Conservation (phyloP, 2,797 vertebrate genomes). For the Capromys pilorides region DNA sequence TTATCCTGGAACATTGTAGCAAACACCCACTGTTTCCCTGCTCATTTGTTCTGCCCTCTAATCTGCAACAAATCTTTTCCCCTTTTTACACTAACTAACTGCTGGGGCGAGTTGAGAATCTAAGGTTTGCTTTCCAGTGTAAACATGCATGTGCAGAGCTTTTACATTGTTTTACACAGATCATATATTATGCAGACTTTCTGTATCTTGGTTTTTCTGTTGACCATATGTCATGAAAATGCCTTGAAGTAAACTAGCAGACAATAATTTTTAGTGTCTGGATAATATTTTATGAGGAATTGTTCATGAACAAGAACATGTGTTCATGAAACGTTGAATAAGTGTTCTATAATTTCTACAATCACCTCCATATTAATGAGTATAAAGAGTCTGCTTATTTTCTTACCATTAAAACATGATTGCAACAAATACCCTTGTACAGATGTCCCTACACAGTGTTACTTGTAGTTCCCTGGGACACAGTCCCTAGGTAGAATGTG, state of each 20-base stretch:
- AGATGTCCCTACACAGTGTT: neutral
- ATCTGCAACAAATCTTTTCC: neutral
- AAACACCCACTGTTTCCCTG: neutral
- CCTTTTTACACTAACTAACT: neutral
- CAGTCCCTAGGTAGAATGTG: neutral
- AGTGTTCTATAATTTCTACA: neutral
- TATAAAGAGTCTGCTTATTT: slow-evolving; percentile 1
- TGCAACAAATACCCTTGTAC: neutral
- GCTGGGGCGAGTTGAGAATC: neutral
- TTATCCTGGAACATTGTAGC: neutral
- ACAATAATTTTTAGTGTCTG: slow-evolving; percentile 13
- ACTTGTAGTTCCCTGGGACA: neutral
- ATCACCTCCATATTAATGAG: neutral
- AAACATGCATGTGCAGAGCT: neutral
- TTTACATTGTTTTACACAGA: neutral
- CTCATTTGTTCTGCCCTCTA: neutral
- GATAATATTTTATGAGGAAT: slow-evolving; percentile 17
- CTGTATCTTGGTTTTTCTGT: neutral
- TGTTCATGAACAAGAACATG: neutral
- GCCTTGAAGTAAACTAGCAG: neutral
- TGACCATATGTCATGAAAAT: neutral
- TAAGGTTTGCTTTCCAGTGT: neutral
- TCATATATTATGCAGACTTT: neutral
- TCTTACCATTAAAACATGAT: neutral
- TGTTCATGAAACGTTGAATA: neutral